Conservation (phyloP, 2,113 vertebrate genomes). For the Pachyramphus minor region DNA sequence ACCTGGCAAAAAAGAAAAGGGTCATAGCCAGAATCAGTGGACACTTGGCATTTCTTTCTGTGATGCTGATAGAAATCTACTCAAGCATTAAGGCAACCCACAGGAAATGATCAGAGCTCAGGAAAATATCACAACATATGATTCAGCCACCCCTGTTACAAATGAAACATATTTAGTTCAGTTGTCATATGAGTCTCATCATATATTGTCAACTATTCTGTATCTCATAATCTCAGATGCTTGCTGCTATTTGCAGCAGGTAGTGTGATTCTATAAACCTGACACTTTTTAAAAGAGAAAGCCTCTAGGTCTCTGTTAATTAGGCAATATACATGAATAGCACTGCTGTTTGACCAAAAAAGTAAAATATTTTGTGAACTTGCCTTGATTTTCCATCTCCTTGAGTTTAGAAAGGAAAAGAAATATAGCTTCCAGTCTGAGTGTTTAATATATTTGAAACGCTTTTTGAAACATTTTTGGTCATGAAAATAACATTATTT, state of each 20-base stretch:
- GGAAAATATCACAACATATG: not conserved
- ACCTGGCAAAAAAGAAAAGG: not conserved
- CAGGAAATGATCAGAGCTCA: not conserved
- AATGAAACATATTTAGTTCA: not conserved
- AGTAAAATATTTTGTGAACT: accelerated
- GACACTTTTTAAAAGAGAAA: not conserved
- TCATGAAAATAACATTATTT: not conserved
- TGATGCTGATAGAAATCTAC: not conserved
- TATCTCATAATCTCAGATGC: not conserved
- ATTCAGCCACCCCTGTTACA: not conserved
- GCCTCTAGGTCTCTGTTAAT: not conserved
- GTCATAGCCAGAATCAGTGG: not conserved
- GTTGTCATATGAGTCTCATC: not conserved
- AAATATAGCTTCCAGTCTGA: not conserved
- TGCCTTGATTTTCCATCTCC: not conserved
- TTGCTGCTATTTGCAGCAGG: not conserved
- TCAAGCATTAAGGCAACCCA: not conserved
- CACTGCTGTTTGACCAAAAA: not conserved
- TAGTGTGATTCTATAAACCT: not conserved
- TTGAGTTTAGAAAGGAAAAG: not conserved
- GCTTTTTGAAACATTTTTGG: not conserved
- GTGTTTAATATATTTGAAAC: not conserved
- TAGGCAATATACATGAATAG: accelerated
- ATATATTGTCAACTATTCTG: not conserved
- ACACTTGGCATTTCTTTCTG: not conserved